Evolutionary conservation across 1,140 invertebrate genomes (phyloP), one percentile per base, ranked within the genome.

Genomic region (Drosophila varians): DNA sequence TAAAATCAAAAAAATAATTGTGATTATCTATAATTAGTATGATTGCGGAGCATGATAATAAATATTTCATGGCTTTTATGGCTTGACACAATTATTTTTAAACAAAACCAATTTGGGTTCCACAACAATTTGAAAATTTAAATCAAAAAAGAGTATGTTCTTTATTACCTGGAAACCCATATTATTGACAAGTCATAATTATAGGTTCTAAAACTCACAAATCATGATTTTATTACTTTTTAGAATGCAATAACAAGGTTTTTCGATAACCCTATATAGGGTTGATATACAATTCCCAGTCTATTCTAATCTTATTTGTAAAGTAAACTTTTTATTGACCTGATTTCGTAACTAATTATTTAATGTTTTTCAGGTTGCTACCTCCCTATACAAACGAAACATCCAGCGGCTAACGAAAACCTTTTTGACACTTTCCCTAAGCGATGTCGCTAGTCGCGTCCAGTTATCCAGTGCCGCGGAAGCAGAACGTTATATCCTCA

Each of bases 341-440:
- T 21, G 7, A 34, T 34, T 18, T 11, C 11, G 4, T 21, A 9
- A 9, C 11, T 5, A 14, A 21, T 40, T 18, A 26, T 25, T 12
- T n/a, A 16, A 12, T 19, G 38, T 38, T 3, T 21, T 14, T 47
- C 93, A 96, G 93, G 97, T 98, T 49, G 92, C 97, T 36, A 94
- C 94, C 62, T 97, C 96, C 55, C 94, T 99, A 82, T 97, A 97
- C 89, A 99, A 98, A 92, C 98, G 98, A 91, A 99, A 98, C 92
- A 99, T 99, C 80, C 97, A 99, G 92, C 94, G 97, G 90, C 92
- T 99, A 48, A 99, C 98, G 26, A 99, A 99, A 92, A 99, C 98
- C 31, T 99, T 99, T 92, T 93, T 99, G 68, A 99, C 98, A 0
- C 92, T 99, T 45, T 99, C 97, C 23, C 92, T 99, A 55, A 94